Evolutionary conservation across 2,113 vertebrate genomes (phyloP), one percentile per base, ranked within the genome.

Genomic region (Anoura caudifer): DNA sequence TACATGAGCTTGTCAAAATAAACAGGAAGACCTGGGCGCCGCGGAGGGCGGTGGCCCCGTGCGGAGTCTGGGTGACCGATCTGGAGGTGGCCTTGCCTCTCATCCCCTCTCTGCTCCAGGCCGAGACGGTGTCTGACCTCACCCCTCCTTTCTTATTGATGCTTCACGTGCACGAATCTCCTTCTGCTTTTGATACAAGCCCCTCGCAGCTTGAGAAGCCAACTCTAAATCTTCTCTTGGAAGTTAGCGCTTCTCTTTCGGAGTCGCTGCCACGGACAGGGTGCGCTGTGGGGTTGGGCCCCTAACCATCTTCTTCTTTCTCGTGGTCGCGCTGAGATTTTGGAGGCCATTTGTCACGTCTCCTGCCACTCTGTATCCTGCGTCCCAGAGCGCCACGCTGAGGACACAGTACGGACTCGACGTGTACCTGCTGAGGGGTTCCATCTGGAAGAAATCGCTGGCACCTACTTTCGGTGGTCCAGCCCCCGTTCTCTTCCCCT

Each of bases 1-100:
- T 90, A 92, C 92, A 85, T 17, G 87, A 79, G 85, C 38, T 94
- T 96, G 43, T 93, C 94, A 94, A 76, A 81, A 65, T n/a, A 82
- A 90, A 95, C 87, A 94, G 93, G 95, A 91, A 83, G 7, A 13
- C 45, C 33, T 41, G 10, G 10, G 33, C 22, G 16, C 54, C 20
- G 22, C 26, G 63, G 36, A 9, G 8, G 56, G 82, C 45, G 16
- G 83, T 12, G 63, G 56, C 77, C 13, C 8, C 41, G 16, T 41
- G 38, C 89, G n/a, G 26, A 47, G 36, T 7, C 0, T 2, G 6
- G 72, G 87, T 50, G 80, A 50, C 59, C 10, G 16, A 7, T 33
- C 69, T 33, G 50, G 65, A 38, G 43, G n/a, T 16, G 22, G 5
- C 3, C 1, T 24, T 47, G 38, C 3, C 26, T 45, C 13, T 73